A percentile compares a stretch with the other conserved stretches of the same genome.
These are phyloP conservation scores for Arnoldichthys spilopterus DNA, from an alignment of 2,797 vertebrate species.

Conservation along the genomic window DNA sequence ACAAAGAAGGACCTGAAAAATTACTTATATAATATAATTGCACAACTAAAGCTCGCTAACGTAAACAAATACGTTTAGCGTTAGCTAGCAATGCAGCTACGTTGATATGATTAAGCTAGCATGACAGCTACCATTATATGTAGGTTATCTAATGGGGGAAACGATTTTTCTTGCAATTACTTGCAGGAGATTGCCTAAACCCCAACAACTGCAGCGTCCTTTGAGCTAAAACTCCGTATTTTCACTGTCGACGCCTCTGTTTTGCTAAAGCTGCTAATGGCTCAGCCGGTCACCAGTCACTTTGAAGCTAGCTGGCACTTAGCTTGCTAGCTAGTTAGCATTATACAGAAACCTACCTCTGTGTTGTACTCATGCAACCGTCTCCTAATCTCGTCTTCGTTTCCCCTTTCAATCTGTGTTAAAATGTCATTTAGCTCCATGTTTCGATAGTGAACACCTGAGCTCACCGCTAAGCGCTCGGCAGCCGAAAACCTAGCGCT, in stretches of 20 bases:
- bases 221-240: background rate
- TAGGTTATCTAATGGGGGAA: no score
- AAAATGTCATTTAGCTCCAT: slow-evolving; percentile 81
- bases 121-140: background rate
- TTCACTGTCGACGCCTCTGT: background rate
- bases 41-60: no score
- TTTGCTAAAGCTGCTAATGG: background rate
- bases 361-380: slow-evolving; percentile 83
- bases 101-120: background rate
- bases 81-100: background rate
- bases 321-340: slow-evolving; percentile 26
- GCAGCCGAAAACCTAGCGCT: background rate
- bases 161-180: background rate
- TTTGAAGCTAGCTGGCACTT: background rate
- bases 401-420: slow-evolving; percentile 74
- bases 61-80: background rate
- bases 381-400: slow-evolving; percentile 75
- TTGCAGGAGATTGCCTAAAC: background rate
- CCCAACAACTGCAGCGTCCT: background rate
- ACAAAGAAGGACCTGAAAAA: no score
- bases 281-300: background rate
- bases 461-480: background rate
- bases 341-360: slow-evolving; percentile 79
- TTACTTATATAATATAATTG: no score
- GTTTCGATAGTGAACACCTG: background rate